Base-by-base conservation (phyloP, 2,888 invertebrate species). In the Ypsolopha scabrella region DNA sequence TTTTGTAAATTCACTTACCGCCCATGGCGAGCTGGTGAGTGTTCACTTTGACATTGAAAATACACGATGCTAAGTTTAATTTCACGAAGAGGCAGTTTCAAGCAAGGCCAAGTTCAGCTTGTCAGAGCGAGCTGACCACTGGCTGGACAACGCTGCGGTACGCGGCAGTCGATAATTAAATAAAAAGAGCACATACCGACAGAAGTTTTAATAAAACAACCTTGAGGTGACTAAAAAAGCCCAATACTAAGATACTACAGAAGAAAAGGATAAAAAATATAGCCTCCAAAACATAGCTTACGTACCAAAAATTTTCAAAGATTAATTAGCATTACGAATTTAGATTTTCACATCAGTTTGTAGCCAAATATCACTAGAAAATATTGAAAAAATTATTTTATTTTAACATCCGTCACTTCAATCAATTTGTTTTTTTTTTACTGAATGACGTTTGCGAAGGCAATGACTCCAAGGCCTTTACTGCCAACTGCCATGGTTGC, bases 191-290 rank as follows among this genome's bases (percentile, higher is more conserved):
- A 46, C 46, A 34, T 46, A 34, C 37, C 8, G 6, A 73, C 49
- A 55, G 35, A 51, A 52, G 46, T 55, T 54, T 51, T 51, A 51
- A 48, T 64, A 69, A 68, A 71, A 67, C 70, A 81, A 79, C 85
- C 81, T 83, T 85, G 82, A 74, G 62, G 67, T 63, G 64, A 59
- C 64, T 69, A 67, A 77, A 74, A 72, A 71, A 66, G 62, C 59
- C 59, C 60, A 60, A 65, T 67, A 61, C 65, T n/a, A n/a, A n/a
- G n/a, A n/a, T n/a, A 24, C 24, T 64, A 67, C 70, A 62, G 58
- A 58, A 55, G 50, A 58, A 52, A 57, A 52, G 59, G 63, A 59
- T 60, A 60, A 60, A 66, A 63, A 62, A 61, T 24, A 24, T 62
- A 51, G 60, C 59, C 53, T 55, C 57, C 57, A 56, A 55, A 53